Evolutionary conservation across 1,140 invertebrate genomes (phyloP).

Genomic region (Papilio polytes): DNA sequence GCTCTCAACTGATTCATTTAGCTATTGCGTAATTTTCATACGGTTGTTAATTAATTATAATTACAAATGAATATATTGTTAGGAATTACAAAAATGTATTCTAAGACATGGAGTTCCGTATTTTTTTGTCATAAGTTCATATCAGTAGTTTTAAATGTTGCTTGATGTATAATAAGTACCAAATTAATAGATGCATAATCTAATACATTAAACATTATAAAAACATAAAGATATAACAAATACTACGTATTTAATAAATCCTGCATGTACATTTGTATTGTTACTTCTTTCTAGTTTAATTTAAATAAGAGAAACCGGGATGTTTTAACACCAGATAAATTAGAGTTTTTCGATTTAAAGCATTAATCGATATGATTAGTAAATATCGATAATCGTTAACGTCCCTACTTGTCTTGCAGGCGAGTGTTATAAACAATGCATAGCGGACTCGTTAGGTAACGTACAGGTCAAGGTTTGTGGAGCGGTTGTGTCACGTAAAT

Average conservation of each 20-base stretch:
- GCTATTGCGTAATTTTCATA: slow-evolving; percentile 55
- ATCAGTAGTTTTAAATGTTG: neutral
- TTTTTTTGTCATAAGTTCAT: neutral
- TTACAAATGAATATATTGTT: neutral
- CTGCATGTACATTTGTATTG: too few relatives aligned
- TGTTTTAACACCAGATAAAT: neutral
- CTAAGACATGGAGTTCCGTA: neutral
- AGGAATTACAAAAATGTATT: neutral
- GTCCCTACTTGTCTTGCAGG: neutral
- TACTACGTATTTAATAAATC: too few relatives aligned
- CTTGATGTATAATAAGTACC: too few relatives aligned
- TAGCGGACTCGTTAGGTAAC: slow-evolving; percentile 8
- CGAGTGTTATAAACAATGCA: slow-evolving; percentile 29
- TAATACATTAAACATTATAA: too few relatives aligned
- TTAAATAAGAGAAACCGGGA: too few relatives aligned
- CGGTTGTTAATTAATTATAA: slow-evolving; percentile 29
- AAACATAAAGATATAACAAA: too few relatives aligned
- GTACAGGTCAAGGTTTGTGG: slow-evolving; percentile 26
- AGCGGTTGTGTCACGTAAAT: slow-evolving; percentile 26
- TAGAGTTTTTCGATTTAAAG: neutral
- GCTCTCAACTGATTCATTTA: slow-evolving; percentile 65
- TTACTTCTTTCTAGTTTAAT: too few relatives aligned
- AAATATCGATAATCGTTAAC: slow-evolving; percentile 17
- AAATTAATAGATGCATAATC: too few relatives aligned
- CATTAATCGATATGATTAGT: neutral